A percentile compares a stretch with the other conserved stretches of the same genome.
Evolutionary conservation across 1,140 invertebrate species (phyloP).

Genomic region (Drosophila albomicans): DNA sequence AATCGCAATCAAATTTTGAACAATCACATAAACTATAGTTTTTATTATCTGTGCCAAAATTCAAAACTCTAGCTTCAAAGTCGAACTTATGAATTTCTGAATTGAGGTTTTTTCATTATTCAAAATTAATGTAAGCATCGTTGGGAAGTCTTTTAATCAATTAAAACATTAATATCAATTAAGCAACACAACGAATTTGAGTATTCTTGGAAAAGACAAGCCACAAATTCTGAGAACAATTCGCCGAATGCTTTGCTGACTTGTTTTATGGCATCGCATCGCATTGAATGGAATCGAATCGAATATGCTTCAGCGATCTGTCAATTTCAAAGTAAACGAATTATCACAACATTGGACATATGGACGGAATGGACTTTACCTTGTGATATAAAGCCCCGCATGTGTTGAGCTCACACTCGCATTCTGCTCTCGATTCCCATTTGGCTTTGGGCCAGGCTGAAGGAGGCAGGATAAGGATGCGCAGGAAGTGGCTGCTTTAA

Average conservation of each 20-base stretch:
- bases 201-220: no score
- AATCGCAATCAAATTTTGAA: no score
- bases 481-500: constrained; percentile 38
- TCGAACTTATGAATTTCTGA: no score
- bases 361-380: background rate
- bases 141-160: background rate
- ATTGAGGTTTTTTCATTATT: no score
- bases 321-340: constrained; percentile 38
- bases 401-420: background rate
- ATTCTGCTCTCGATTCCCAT: background rate
- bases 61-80: no score
- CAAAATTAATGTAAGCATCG: background rate
- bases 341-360: constrained; percentile 23
- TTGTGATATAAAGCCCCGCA: constrained; percentile 6
- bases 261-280: constrained; percentile 15
- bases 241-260: background rate
- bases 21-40: no score
- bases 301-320: constrained; percentile 31
- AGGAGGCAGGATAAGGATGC: background rate
- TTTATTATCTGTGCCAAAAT: no score
- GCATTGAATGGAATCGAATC: background rate
- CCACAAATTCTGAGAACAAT: background rate
- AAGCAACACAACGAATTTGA: background rate
- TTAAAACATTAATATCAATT: background rate
- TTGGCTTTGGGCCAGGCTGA: background rate